These are phyloP conservation scores for Poecilia gillii DNA, from an alignment of 2,797 vertebrate species.

Conservation along the genomic window DNA sequence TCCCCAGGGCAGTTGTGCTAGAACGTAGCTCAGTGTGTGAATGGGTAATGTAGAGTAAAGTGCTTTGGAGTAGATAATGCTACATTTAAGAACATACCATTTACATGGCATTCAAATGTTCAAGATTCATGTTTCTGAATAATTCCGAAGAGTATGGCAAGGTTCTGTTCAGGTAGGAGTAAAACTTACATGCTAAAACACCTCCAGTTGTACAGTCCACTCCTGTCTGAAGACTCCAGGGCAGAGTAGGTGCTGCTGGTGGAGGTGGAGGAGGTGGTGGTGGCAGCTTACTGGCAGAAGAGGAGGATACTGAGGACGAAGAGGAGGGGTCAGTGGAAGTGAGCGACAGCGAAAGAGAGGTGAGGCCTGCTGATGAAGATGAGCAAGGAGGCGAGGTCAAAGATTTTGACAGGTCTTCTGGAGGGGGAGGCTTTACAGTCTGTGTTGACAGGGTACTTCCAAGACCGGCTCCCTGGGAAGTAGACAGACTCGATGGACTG, in stretches of 20 bases:
- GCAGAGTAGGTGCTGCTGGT: constrained; percentile 75
- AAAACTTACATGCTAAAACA: constrained; percentile 88
- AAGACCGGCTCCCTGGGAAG: constrained; percentile 58
- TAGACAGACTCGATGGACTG: constrained; percentile 67
- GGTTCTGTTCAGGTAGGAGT: neutral
- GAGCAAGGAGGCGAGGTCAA: constrained; percentile 74
- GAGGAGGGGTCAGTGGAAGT: constrained; percentile 80
- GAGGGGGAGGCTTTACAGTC: constrained; percentile 70
- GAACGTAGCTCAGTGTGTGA: neutral
- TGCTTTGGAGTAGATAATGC: neutral
- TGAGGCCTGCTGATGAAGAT: constrained; percentile 68
- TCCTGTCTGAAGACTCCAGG: constrained; percentile 91
- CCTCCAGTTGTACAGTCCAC: constrained; percentile 95
- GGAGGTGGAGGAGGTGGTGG: constrained; percentile 69
- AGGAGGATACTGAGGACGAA: constrained; percentile 84
- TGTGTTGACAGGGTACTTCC: constrained; percentile 61
- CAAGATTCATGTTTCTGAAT: neutral
- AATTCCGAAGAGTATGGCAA: neutral
- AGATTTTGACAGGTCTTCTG: constrained; percentile 71
- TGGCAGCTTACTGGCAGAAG: constrained; percentile 78
- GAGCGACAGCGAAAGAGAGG: constrained; percentile 73
- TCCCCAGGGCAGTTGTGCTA: neutral
- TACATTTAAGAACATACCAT: neutral
- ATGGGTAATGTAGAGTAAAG: neutral
- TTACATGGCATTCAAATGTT: neutral